Base-by-base conservation (phyloP, 2,113 vertebrate species). In the Thinocorus orbignyianus region DNA sequence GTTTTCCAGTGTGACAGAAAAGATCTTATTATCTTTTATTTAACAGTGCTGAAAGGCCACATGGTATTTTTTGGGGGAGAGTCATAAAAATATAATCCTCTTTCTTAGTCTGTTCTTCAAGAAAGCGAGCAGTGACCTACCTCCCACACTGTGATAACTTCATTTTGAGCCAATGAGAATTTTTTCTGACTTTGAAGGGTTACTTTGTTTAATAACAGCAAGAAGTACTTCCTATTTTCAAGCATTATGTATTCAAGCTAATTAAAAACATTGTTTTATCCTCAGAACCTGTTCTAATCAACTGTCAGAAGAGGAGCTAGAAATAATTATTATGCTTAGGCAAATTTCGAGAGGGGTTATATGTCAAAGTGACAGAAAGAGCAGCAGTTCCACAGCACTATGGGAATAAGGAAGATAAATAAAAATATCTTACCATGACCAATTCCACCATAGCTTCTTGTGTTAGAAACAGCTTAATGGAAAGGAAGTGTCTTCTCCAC, bases 221-320 rank as follows among this genome's bases (percentile, higher is more conserved):
- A 81, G 42, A n/a, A 86, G 3, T 48, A 70, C 54, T 86, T 93
- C 48, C 26, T 69, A 28, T 90, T 90, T 94, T 88, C 48, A 70
- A 88, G 42, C 31, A 77, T 55, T 92, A 81, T 73, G 55, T 33
- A 55, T 80, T 93, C 54, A 91, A 54, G 58, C 11, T 73, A 82
- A 88, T 94, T 77, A 78, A 92, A 94, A 86, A 5, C 35, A 42
- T 11, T 82, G 18, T 82, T 96, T 94, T 92, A 58, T 94, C 46
- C 68, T 92, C 58, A 70, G 58, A 96, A 92, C 28, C 6, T 46
- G 5, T 66, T 90, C 54, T 90, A 90, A 93, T 86, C 41, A 80
- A 86, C 66, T 83, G 74, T 92, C 76, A 91, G 86, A 92, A 93
- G 20, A 72, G 7, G 25, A 82, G 25, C 72, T 91, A 46, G 65